Conservation (phyloP, 2,888 invertebrate species). For the Stomorhina lunata region DNA sequence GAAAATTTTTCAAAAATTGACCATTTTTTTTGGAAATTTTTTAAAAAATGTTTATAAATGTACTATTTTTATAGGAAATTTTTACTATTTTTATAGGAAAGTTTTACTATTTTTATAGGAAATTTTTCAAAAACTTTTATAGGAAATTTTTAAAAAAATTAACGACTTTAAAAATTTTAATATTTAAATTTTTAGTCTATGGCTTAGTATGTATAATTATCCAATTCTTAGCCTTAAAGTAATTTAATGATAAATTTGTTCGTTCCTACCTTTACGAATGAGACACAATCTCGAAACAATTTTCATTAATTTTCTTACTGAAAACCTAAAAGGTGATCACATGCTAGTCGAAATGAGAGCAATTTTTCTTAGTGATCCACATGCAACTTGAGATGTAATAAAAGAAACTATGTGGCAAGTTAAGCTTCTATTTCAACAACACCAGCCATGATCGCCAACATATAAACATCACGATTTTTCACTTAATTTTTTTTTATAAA, state of each 20-base stretch:
- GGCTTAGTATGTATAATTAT: too few species aligned
- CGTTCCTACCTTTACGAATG: background rate
- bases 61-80: too few species aligned
- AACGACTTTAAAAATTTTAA: background rate
- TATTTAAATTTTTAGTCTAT: background rate
- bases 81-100: too few species aligned
- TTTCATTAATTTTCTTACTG: background rate
- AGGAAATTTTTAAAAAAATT: too few species aligned
- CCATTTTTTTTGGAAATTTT: too few species aligned
- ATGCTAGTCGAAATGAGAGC: background rate
- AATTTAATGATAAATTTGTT: conserved; percentile 2
- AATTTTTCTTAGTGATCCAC: background rate
- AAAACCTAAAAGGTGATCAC: conserved; percentile 8
- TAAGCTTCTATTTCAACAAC: conserved; percentile 1
- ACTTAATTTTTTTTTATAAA: background rate
- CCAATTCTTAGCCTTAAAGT: too few species aligned
- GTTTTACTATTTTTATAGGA: too few species aligned
- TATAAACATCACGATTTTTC: conserved; percentile 7
- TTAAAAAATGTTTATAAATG: too few species aligned
- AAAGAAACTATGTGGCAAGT: conserved; percentile 17
- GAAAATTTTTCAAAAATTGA: too few species aligned
- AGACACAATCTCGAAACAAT: background rate
- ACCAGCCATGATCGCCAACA: background rate
- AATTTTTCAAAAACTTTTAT: too few species aligned
- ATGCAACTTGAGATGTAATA: background rate